These are phyloP conservation scores for Manis crassicaudata DNA, from an alignment of 2,797 vertebrate genomes.

Conservation along the genomic window DNA sequence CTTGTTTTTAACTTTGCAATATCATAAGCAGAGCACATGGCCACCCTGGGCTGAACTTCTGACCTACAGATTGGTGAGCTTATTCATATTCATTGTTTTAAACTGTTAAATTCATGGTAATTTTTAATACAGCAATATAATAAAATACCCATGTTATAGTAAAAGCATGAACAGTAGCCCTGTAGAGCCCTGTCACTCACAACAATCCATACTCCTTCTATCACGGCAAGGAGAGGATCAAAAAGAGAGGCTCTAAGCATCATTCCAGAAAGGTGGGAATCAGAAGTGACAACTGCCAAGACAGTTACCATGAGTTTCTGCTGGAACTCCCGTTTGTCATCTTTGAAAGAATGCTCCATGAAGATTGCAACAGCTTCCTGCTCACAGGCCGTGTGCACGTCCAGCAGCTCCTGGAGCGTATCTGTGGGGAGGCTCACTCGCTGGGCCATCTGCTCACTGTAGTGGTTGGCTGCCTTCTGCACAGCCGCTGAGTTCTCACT, in stretches of 20 bases:
- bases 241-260: background rate
- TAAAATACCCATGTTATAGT: background rate
- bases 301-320: background rate
- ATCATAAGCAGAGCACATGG: background rate
- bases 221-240: background rate
- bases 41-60: background rate
- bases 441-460: background rate
- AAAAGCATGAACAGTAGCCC: background rate
- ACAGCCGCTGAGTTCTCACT: too few species aligned
- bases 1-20: background rate
- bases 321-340: background rate
- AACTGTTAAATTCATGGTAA: background rate
- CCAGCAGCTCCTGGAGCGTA: background rate
- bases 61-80: background rate
- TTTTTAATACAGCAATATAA: background rate
- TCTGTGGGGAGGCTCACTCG: background rate
- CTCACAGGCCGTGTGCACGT: background rate
- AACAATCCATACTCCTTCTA: background rate
- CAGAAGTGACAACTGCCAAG: background rate
- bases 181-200: background rate
- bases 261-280: background rate
- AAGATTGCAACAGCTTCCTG: background rate
- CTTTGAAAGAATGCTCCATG: background rate
- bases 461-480: too few species aligned
- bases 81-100: background rate